phyloP scores from a whole-genome alignment of 2,113 vertebrate genomes.

The Eidolon helvum region DNA sequence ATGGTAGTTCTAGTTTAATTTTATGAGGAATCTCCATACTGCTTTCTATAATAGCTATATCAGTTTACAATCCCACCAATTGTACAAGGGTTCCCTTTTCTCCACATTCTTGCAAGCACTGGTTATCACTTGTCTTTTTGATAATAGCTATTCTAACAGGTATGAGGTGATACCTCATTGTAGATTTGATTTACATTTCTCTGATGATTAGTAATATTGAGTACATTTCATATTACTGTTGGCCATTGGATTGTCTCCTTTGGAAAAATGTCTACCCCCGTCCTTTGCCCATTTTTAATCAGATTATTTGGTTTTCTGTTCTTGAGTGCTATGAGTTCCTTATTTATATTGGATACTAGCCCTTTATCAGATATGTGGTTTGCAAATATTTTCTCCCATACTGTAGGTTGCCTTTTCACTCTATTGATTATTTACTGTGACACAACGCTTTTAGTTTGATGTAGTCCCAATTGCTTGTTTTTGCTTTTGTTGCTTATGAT shows the following conservation, averaged over 20 bases:
- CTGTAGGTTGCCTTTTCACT: not conserved
- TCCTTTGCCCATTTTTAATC: not conserved
- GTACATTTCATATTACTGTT: not conserved
- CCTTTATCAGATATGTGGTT: not conserved
- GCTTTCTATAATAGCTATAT: not conserved
- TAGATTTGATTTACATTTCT: not conserved
- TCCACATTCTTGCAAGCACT: not conserved
- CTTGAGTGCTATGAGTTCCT: not conserved
- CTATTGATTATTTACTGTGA: not conserved
- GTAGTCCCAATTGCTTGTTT: not conserved
- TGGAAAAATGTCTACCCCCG: not conserved
- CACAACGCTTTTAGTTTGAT: not conserved
- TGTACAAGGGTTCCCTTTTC: not conserved
- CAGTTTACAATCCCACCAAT: not conserved
- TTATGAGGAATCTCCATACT: not conserved
- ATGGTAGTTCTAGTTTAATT: not conserved
- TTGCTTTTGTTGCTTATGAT: not conserved
- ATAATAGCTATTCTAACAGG: not conserved
- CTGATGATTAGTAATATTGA: not conserved
- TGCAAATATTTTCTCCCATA: not conserved
- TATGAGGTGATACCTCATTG: not conserved
- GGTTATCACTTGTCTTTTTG: not conserved
- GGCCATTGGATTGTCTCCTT: not conserved
- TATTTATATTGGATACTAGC: not conserved
- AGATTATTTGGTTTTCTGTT: not conserved